These are phyloP conservation scores for Tinamus major DNA, from an alignment of 2,797 vertebrate species.

Conservation along the genomic window DNA sequence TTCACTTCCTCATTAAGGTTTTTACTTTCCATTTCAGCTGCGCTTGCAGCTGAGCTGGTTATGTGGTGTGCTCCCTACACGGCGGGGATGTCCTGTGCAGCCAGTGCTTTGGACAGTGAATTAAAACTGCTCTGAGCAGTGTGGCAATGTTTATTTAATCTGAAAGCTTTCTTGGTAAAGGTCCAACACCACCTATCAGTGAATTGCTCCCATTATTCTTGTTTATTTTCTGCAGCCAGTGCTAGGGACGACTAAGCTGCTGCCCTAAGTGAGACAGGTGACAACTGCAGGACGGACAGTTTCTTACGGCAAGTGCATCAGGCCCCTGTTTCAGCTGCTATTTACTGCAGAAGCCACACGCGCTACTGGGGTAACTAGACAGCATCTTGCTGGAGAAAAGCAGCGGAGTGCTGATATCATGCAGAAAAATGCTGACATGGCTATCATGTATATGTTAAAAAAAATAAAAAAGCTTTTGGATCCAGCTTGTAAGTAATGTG, in stretches of 20 bases:
- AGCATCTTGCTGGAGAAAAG: neutral
- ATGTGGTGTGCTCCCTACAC: rapidly evolving
- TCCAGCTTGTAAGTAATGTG: neutral
- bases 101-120: neutral
- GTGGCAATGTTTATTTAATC: neutral
- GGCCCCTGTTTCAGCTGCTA: neutral
- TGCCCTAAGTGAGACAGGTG: neutral
- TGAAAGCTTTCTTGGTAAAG: slow-evolving; percentile 57
- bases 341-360: neutral
- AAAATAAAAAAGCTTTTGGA: neutral
- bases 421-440: neutral
- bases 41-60: neutral
- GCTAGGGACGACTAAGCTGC: neutral
- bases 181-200: neutral
- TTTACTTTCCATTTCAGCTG: neutral
- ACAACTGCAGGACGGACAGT: neutral
- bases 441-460: neutral
- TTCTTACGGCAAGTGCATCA: neutral
- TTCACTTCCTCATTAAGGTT: neutral
- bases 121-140: neutral
- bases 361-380: neutral
- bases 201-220: slow-evolving; percentile 1
- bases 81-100: neutral
- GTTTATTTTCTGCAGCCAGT: neutral
- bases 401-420: neutral